phyloP scores from a whole-genome alignment of 2,113 vertebrate genomes.

The Phodopus roborovskii region DNA sequence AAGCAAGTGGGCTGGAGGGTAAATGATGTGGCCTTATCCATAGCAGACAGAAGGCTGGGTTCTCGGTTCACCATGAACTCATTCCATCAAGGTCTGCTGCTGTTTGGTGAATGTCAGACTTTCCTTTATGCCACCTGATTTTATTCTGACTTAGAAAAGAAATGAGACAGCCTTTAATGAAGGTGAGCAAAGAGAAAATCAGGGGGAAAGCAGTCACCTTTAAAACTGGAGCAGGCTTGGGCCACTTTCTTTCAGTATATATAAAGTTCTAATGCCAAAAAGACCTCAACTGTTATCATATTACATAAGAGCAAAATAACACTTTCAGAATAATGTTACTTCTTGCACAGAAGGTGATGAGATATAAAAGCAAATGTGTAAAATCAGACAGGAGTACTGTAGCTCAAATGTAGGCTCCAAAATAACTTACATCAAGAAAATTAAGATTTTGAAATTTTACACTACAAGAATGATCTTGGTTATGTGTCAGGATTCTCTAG shows the following conservation, averaged over 20 bases:
- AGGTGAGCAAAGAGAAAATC: neutral
- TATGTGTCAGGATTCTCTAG: neutral
- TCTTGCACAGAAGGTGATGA: neutral
- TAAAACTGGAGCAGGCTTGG: neutral
- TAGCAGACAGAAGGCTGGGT: neutral
- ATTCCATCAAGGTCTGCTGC: neutral
- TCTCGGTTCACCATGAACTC: neutral
- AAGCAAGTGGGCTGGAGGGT: neutral
- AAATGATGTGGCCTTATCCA: neutral
- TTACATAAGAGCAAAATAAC: neutral
- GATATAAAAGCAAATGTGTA: neutral
- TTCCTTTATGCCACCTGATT: neutral
- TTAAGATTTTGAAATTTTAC: neutral
- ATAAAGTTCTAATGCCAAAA: neutral
- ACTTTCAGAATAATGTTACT: neutral
- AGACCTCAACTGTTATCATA: neutral
- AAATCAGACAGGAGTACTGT: neutral
- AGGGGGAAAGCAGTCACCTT: neutral
- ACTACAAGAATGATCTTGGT: neutral
- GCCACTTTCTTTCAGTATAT: neutral
- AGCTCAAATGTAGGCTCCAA: constrained; percentile 23
- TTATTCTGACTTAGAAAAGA: neutral
- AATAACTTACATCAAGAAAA: neutral
- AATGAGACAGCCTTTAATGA: neutral
- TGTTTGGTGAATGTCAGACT: neutral